Evolutionary conservation across 2,797 vertebrate genomes (phyloP).

Genomic region (Hipposideros larvatus): DNA sequence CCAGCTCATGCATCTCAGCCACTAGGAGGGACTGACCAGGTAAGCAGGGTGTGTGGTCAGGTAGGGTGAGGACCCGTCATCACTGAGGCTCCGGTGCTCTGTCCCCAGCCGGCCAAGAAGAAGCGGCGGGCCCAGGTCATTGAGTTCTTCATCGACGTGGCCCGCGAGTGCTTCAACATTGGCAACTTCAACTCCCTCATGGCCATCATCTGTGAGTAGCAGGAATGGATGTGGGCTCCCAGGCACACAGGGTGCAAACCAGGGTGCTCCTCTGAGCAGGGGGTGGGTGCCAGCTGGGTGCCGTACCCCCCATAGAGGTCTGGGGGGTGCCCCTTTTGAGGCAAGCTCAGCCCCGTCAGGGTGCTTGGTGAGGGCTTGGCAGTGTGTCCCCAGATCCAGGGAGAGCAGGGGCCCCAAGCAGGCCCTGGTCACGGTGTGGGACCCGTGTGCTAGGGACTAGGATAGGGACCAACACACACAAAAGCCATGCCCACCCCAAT

Average conservation of each 20-base stretch:
- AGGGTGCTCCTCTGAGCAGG: not conserved
- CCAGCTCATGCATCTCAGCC: not conserved
- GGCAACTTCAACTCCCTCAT: conserved; percentile 98
- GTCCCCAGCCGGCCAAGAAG: conserved; percentile 95
- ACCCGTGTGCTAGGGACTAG: not conserved
- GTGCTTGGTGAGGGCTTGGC: not conserved
- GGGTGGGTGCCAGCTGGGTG: not conserved
- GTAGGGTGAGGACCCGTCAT: fast-evolving
- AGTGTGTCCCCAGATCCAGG: not conserved
- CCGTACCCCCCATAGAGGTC: not conserved
- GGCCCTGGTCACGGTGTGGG: fast-evolving
- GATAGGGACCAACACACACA: not conserved
- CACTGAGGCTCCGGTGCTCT: not conserved
- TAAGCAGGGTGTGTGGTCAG: not conserved
- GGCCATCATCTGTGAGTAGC: conserved; percentile 97
- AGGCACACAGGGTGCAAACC: not conserved
- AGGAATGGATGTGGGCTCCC: fast-evolving
- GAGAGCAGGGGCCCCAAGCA: not conserved
- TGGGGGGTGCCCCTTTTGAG: not conserved
- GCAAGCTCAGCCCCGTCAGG: not conserved
- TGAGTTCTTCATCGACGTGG: conserved; percentile 97
- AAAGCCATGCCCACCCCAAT: not conserved
- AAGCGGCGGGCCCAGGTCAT: conserved; percentile 96
- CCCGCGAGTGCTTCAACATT: conserved; percentile 97
- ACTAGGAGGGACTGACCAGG: not conserved